Base-by-base conservation (phyloP, 2,113 vertebrate species). In the Cyprinodon variegatus region DNA sequence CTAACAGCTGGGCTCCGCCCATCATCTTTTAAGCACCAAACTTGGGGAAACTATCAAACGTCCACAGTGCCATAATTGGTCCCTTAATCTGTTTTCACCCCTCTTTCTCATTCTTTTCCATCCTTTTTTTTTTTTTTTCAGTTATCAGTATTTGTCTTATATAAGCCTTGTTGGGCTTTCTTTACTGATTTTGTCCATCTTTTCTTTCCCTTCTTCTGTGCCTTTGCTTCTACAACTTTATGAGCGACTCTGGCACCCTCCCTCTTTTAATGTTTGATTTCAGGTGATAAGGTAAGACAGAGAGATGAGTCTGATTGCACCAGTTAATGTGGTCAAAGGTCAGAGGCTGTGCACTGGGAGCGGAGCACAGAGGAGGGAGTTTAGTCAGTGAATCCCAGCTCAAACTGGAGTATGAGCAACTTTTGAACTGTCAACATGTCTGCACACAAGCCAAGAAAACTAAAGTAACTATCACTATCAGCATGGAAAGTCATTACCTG, bases 241-340 rank as follows among this genome's bases (percentile, higher is more conserved):
- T 88, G 84, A 83, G 89, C 79, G 73, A 86, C 86, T 78, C 82
- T 0, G 70, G 61, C 86, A 87, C 76, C 83, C 81, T 83, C 85
- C 88, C 87, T 91, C 90, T 93, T 89, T 93, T 91, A 91, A 93
- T 91, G 92, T 93, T 93, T 91, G 90, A 94, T 94, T 91, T 84
- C 78, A 76, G 83, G 83, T 75, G 93, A 95, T 94, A 94, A 94
- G 90, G 85, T 88, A 73, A 65, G 81, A 86, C 82, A 40, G 79
- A 79, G 77, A 82, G 90, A 91, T 89, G 90, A 93, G 88, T 87
- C 85, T 43, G 83, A 86, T 88, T 83, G 86, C 85, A 61, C 3
- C 61, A 45, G 83, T 92, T 94, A 93, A 94, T 93, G 93, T 92
- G 94, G 93, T 92, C 94, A 93, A 95, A 95, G 94, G 91, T 91